phyloP scores from a whole-genome alignment of 2,888 invertebrate species.

The Phoronis australis region DNA sequence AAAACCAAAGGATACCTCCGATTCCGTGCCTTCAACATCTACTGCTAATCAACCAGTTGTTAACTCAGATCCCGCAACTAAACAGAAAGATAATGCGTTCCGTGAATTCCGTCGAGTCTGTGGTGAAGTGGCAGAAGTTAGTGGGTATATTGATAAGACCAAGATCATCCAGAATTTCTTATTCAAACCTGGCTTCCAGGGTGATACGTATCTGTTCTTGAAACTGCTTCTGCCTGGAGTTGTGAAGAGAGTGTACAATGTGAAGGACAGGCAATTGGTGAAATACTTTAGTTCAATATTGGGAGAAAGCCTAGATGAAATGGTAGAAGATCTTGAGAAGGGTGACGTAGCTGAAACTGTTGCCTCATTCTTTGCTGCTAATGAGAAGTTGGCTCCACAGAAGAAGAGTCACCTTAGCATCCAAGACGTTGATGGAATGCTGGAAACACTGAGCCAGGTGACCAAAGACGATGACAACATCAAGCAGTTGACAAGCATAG shows the following conservation, averaged over 20 bases:
- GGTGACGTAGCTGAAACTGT: conserved; percentile 89
- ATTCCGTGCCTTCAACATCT: conserved; percentile 8
- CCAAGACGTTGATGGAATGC: conserved; percentile 67
- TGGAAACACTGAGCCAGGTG: conserved; percentile 67
- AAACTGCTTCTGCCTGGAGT: conserved; percentile 77
- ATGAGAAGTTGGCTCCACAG: conserved; percentile 59
- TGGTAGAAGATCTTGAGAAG: conserved; percentile 80
- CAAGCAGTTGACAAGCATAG: conserved; percentile 68
- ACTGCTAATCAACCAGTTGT: neutral
- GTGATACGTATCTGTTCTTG: conserved; percentile 75
- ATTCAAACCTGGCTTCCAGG: conserved; percentile 61
- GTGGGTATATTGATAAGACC: conserved; percentile 78
- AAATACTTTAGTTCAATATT: conserved; percentile 90
- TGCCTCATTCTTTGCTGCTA: conserved; percentile 68
- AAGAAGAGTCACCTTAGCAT: conserved; percentile 68
- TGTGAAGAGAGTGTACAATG: conserved; percentile 79
- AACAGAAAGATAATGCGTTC: conserved; percentile 57
- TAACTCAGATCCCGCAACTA: conserved; percentile 1
- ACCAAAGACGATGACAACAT: conserved; percentile 86
- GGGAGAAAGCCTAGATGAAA: conserved; percentile 66
- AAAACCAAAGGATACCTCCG: conserved; percentile 7
- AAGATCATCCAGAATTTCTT: conserved; percentile 53
- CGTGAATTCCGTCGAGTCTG: conserved; percentile 73
- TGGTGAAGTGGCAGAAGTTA: conserved; percentile 69
- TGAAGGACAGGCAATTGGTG: conserved; percentile 84